Conservation (phyloP, 2,888 invertebrate species). For the Oxycera nigricornis region DNA sequence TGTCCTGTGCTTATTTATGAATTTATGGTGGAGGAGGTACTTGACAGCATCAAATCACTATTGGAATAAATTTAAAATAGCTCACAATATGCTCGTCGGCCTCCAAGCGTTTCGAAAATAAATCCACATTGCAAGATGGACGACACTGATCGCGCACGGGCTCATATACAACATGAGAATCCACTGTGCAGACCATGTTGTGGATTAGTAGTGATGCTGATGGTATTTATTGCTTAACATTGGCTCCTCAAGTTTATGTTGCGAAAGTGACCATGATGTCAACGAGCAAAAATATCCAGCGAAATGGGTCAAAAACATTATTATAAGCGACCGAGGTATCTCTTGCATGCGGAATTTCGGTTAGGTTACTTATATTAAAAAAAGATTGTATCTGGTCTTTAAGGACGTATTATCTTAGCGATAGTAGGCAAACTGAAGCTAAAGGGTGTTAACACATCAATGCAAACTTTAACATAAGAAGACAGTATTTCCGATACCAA, state of each 20-base stretch:
- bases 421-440: too few relatives aligned
- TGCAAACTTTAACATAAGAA: too few relatives aligned
- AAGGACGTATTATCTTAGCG: too few relatives aligned
- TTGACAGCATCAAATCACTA: neutral
- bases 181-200: neutral
- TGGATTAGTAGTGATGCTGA: neutral
- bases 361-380: too few relatives aligned
- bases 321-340: too few relatives aligned
- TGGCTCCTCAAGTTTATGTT: conserved; percentile 13
- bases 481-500: too few relatives aligned
- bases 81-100: neutral
- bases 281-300: conserved; percentile 12
- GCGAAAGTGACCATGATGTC: conserved; percentile 27
- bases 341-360: too few relatives aligned
- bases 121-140: neutral
- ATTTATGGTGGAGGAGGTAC: neutral
- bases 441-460: too few relatives aligned
- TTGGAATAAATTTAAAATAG: conserved; percentile 15
- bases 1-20: neutral
- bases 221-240: neutral
- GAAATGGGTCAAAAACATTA: conserved; percentile 33
- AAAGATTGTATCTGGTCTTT: too few relatives aligned
- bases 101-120: neutral
- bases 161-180: neutral
- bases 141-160: neutral